These are phyloP conservation scores for Cantharis flavilabris DNA, from an alignment of 2,888 invertebrate genomes.

Conservation along the genomic window DNA sequence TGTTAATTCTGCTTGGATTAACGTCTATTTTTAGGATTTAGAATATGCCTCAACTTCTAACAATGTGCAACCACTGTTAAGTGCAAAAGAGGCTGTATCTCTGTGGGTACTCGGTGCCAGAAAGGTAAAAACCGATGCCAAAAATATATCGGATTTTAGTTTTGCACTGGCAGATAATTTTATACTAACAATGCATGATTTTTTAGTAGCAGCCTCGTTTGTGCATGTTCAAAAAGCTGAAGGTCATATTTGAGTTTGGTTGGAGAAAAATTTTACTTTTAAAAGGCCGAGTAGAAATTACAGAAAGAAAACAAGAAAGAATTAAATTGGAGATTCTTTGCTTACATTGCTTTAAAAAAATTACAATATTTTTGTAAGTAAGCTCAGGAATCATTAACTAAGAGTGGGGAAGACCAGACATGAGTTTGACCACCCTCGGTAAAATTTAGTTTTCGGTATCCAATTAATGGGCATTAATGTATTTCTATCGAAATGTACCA, in stretches of 20 bases:
- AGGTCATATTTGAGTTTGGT: not conserved
- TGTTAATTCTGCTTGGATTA: constrained; percentile 13
- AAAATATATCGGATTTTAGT: constrained; percentile 8
- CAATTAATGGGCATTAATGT: no score
- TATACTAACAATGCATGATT: constrained; percentile 22
- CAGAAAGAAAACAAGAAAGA: no score
- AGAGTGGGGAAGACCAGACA: no score
- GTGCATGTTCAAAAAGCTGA: constrained; percentile 27
- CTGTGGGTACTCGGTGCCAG: constrained; percentile 92
- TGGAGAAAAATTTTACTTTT: not conserved
- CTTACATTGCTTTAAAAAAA: no score
- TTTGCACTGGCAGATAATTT: constrained; percentile 7
- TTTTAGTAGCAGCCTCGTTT: constrained; percentile 33
- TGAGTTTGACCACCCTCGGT: no score
- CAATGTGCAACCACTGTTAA: constrained; percentile 83
- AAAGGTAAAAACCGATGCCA: constrained; percentile 67
- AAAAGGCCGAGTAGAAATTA: no score
- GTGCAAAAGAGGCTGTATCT: constrained; percentile 92
- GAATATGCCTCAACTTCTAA: constrained; percentile 67
- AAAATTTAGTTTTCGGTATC: no score
- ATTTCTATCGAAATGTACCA: no score
- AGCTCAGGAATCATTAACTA: no score
- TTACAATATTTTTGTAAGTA: no score
- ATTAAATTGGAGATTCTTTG: no score
- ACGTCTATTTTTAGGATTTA: constrained; percentile 67